Evolutionary conservation across 2,888 invertebrate species (phyloP).

Genomic region (Cantharis rufa): DNA sequence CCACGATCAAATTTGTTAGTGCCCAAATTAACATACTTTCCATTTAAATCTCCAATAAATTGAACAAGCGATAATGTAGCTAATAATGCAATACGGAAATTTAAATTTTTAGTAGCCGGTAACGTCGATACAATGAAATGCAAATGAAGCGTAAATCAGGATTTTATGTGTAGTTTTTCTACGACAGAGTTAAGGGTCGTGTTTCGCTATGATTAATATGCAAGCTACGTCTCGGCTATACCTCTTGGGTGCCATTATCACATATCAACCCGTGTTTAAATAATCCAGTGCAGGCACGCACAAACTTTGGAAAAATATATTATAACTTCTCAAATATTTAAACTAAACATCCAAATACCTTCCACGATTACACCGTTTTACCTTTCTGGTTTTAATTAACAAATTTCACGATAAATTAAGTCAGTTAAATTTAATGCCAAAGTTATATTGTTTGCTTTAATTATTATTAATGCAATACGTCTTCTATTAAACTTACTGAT

Average conservation of each 20-base stretch:
- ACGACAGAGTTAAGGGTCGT: background rate
- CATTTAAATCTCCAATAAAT: background rate
- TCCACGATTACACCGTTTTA: background rate
- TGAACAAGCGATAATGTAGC: background rate
- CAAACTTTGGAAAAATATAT: background rate
- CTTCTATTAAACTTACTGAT: background rate
- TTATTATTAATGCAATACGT: background rate
- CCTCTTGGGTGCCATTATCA: slow-evolving; percentile 18
- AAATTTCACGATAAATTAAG: background rate
- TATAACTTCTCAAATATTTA: background rate
- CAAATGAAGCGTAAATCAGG: background rate
- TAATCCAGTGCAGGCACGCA: slow-evolving; percentile 5
- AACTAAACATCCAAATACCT: background rate
- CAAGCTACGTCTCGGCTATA: slow-evolving; percentile 7
- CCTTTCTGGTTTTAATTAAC: slow-evolving; percentile 1
- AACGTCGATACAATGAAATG: background rate
- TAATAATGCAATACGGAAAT: background rate
- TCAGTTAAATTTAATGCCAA: background rate
- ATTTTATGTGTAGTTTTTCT: background rate
- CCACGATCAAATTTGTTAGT: background rate
- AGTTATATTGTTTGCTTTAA: background rate
- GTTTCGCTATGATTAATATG: slow-evolving; percentile 11
- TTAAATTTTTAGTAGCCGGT: background rate
- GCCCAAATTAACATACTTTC: background rate
- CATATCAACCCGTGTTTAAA: slow-evolving; percentile 13